Conservation (phyloP, 2,113 vertebrate species). For the Dromiciops gliroides region DNA sequence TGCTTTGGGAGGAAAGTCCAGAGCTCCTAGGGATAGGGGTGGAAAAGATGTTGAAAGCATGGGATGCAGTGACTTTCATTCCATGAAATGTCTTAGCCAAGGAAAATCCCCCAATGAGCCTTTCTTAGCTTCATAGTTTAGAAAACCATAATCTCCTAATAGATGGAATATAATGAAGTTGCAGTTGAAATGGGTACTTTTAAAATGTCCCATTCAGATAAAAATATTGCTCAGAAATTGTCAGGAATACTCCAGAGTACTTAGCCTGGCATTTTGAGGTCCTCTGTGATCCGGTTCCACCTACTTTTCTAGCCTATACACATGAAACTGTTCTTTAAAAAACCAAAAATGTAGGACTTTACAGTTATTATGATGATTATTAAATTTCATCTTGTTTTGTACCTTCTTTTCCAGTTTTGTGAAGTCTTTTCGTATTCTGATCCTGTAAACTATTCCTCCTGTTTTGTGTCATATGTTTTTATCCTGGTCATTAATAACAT, state of each 20-base stretch:
- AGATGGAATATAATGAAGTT: neutral
- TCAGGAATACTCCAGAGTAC: neutral
- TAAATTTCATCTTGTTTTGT: neutral
- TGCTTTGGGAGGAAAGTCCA: neutral
- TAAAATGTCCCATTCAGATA: neutral
- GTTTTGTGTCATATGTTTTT: neutral
- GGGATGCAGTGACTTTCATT: neutral
- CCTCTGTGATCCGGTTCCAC: neutral
- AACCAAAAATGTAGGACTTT: neutral
- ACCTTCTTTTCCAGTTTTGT: neutral
- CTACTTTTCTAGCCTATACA: neutral
- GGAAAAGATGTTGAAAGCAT: neutral
- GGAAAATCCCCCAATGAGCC: neutral
- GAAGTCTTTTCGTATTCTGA: neutral
- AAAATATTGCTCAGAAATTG: neutral
- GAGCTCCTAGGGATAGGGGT: neutral
- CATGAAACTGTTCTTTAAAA: neutral
- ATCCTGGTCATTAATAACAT: neutral
- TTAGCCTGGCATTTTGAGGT: neutral
- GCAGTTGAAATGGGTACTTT: neutral
- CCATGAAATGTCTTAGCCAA: neutral
- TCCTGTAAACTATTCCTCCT: neutral
- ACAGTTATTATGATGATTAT: neutral
- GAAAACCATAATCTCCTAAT: neutral
- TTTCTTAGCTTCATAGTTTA: neutral